A percentile compares a stretch with the other conserved stretches of the same genome.
Evolutionary conservation across 2,113 vertebrate species (phyloP).

Genomic region (Sceloporus tristichus): DNA sequence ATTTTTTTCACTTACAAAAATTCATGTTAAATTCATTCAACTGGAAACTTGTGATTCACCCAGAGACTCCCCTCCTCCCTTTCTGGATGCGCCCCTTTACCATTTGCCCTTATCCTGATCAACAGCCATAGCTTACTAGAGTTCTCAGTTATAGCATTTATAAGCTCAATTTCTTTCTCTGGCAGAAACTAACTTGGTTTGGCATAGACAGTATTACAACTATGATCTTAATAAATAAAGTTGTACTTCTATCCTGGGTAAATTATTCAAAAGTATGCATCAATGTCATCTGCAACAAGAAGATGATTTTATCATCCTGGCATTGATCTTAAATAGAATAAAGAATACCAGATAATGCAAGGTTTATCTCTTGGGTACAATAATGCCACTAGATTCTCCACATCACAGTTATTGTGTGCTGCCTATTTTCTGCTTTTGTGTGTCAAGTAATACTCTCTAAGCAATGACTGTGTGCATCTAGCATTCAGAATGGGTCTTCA

Average conservation of each 20-base stretch:
- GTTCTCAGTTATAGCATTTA: neutral
- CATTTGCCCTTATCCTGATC: neutral
- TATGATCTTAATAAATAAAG: slow-evolving; percentile 21
- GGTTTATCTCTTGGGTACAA: neutral
- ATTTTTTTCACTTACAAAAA: too few species aligned
- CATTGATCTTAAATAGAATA: neutral
- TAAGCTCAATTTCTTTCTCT: neutral
- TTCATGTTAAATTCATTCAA: too few species aligned
- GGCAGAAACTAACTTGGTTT: slow-evolving; percentile 9
- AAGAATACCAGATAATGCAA: neutral
- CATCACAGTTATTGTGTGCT: neutral
- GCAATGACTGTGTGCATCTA: neutral
- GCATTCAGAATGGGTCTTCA: neutral
- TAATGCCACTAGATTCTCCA: neutral
- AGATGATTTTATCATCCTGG: slow-evolving; percentile 1
- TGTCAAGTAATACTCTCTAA: neutral
- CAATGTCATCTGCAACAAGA: neutral
- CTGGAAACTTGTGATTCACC: neutral
- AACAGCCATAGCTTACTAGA: neutral
- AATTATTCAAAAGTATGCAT: slow-evolving; percentile 27
- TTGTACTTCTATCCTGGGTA: neutral
- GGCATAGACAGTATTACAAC: neutral
- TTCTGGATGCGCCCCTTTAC: too few species aligned
- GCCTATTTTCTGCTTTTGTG: neutral
- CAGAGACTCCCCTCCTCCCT: too few species aligned